Percentiles rank a stretch among this genome's conserved stretches.
phyloP scores from a whole-genome alignment of 2,797 vertebrate genomes.

The Podargus strigoides region DNA sequence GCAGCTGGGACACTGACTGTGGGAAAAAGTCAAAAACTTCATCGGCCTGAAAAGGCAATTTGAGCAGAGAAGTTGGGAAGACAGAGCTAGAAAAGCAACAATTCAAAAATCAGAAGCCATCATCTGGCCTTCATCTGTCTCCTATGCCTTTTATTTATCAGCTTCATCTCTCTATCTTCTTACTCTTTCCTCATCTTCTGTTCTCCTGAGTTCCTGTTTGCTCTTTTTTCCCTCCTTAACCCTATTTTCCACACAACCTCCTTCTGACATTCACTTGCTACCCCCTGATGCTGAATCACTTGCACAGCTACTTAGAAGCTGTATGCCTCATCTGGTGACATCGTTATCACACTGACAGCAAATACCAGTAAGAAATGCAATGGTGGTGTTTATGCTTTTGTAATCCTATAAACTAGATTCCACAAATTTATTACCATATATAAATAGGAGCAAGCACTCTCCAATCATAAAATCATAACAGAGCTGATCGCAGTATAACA shows the following conservation, averaged over 20 bases:
- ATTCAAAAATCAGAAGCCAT: not conserved
- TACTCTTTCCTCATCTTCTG: not conserved
- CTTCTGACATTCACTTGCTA: not conserved
- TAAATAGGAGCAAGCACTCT: conserved; percentile 33
- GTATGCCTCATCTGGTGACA: not conserved
- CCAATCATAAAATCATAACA: conserved; percentile 24
- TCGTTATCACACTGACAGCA: not conserved
- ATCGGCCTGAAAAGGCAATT: not conserved
- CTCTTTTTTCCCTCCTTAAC: not conserved
- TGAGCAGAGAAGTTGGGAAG: not conserved
- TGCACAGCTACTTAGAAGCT: not conserved
- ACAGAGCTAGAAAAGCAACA: not conserved
- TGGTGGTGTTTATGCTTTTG: conserved; percentile 16
- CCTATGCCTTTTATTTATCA: not conserved
- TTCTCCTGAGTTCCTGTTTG: not conserved
- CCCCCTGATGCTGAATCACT: not conserved
- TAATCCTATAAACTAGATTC: conserved; percentile 27
- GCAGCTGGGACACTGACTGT: not conserved
- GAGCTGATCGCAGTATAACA: not conserved
- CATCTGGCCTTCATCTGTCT: not conserved
- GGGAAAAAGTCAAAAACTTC: not conserved
- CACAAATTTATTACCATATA: conserved; percentile 27
- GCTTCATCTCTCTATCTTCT: not conserved
- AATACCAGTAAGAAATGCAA: not conserved
- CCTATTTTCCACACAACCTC: not conserved